Evolutionary conservation across 2,888 invertebrate genomes (phyloP), one percentile per base, ranked within the genome.

Genomic region (Hedya salicella): DNA sequence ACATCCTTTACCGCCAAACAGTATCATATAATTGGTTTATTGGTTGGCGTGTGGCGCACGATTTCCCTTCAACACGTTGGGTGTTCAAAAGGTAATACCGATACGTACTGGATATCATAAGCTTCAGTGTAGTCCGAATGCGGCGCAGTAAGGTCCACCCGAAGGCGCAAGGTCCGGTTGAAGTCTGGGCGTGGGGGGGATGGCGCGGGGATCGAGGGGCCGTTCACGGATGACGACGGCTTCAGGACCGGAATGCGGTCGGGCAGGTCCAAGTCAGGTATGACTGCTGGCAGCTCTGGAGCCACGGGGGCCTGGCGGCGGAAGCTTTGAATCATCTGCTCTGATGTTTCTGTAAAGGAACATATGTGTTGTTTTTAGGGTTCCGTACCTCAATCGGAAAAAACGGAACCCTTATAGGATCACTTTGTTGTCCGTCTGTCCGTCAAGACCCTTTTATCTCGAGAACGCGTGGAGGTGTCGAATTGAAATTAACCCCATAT

Each of bases 91-190:
- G 5, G 25, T 25, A 25, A 16, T 5, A 30, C 25, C 40, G n/a
- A 14, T 19, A 68, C 77, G 49, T 67, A 86, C 88, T 86, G 81
- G 1, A 80, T 75, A 9, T 80, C 76, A 71, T 87, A 89, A 1
- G 79, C 74, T 69, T 89, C 89, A 1, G 87, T 82, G 73, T 82
- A 89, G 70, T 80, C 88, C 11, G 88, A 82, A 60, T 79, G 78
- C 13, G 79, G 81, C 53, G 86, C 87, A 16, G 81, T 82, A 40
- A 89, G 78, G 67, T 76, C 76, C 4, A 78, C 88, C 39, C 79
- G 79, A 50, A 89, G 48, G 67, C 72, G 62, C 63, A 85, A 68
- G 39, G 87, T 80, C 56, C 78, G 78, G 54, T 76, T 73, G 69
- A 86, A 81, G 59, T 74, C 78, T 8, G 85, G 88, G 1, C 69